phyloP scores from a whole-genome alignment of 2,113 vertebrate species.

The Dryoscopus gambensis region DNA sequence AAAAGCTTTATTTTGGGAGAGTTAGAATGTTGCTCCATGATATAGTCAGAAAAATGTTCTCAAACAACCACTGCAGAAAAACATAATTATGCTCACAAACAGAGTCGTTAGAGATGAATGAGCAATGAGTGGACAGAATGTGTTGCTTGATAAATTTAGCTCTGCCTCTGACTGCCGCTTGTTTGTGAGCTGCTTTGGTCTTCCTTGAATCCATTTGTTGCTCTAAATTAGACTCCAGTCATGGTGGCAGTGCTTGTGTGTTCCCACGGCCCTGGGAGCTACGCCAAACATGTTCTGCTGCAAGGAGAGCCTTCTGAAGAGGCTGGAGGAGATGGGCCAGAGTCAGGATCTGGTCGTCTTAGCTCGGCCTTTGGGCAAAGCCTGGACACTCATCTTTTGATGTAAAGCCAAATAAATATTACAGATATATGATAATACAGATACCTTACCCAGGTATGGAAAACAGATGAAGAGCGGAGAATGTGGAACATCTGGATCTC shows the following conservation, averaged over 20 bases:
- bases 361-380: neutral
- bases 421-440: neutral
- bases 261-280: neutral
- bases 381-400: neutral
- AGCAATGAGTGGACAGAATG: conserved; percentile 10
- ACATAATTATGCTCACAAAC: neutral
- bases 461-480: neutral
- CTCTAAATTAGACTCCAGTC: neutral
- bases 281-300: neutral
- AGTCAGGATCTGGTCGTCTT: neutral
- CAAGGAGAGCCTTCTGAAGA: neutral
- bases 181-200: conserved; percentile 1
- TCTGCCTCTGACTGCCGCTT: neutral
- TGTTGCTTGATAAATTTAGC: conserved; percentile 26
- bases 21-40: neutral
- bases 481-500: neutral
- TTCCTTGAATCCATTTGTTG: neutral
- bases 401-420: neutral
- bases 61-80: neutral
- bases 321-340: neutral
- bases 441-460: neutral
- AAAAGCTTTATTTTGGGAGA: neutral
- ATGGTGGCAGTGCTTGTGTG: neutral
- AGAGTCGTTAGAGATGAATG: neutral
- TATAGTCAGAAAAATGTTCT: neutral